A percentile compares a stretch with the other conserved stretches of the same genome.
These are phyloP conservation scores for Alcedo quadribrachys DNA, from an alignment of 2,797 vertebrate species.

Conservation along the genomic window DNA sequence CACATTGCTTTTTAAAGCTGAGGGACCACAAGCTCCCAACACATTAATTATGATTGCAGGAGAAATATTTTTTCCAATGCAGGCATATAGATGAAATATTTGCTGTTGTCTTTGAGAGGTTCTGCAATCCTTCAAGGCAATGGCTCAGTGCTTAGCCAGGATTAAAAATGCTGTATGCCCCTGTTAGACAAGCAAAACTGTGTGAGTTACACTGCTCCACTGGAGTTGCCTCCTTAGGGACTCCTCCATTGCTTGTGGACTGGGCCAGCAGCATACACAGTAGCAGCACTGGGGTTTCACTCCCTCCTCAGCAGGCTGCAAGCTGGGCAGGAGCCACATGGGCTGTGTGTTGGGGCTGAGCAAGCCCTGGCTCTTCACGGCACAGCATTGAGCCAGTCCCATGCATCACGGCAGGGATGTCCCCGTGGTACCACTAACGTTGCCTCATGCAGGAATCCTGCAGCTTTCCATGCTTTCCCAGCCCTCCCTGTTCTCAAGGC, in stretches of 20 bases:
- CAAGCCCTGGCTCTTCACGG: not conserved
- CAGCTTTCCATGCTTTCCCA: not conserved
- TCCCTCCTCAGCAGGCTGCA: too few relatives aligned
- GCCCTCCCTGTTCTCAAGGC: not conserved
- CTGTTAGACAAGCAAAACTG: not conserved
- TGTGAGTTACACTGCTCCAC: accelerated
- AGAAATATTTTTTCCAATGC: not conserved
- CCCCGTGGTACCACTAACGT: not conserved
- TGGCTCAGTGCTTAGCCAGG: not conserved
- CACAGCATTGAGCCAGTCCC: not conserved
- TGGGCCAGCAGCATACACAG: accelerated
- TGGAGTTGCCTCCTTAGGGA: not conserved
- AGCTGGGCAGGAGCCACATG: not conserved
- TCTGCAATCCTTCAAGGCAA: not conserved
- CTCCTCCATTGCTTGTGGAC: not conserved
- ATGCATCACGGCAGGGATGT: not conserved
- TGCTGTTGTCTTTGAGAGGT: not conserved
- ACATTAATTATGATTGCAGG: not conserved
- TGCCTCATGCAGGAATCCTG: not conserved
- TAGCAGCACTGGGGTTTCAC: accelerated
- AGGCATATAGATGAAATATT: not conserved
- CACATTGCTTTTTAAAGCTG: not conserved
- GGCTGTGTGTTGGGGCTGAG: not conserved
- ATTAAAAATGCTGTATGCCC: not conserved
- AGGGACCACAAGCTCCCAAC: not conserved